Conservation (phyloP, 2,888 invertebrate genomes). For the Myopa testacea region DNA sequence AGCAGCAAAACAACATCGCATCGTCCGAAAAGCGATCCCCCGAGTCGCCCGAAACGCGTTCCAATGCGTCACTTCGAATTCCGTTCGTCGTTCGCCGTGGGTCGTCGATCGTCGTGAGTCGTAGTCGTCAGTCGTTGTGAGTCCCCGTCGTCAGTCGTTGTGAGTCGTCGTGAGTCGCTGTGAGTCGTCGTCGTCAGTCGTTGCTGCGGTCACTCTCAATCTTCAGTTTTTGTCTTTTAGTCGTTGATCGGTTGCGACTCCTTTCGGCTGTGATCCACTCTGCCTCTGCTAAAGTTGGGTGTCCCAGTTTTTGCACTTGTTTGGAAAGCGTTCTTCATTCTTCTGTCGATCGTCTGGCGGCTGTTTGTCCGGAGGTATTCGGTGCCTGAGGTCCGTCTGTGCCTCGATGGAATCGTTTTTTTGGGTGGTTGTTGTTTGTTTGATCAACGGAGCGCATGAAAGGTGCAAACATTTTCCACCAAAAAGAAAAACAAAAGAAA, state of each 20-base stretch:
- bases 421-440: slow-evolving; percentile 9
- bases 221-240: background rate
- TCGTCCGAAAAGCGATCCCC: too few species aligned
- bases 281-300: background rate
- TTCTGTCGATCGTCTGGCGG: background rate
- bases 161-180: background rate
- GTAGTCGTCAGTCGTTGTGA: background rate
- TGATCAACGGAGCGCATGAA: slow-evolving; percentile 31
- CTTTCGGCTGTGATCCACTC: background rate
- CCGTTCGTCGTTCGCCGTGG: background rate
- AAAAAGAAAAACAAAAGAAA: background rate
- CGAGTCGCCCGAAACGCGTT: slow-evolving; percentile 17
- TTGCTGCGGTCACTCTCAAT: background rate
- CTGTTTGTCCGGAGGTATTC: background rate
- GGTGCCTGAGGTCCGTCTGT: background rate
- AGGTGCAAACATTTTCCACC: slow-evolving; percentile 24
- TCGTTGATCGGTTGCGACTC: background rate
- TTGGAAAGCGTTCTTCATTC: slow-evolving; percentile 24
- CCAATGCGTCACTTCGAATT: slow-evolving; percentile 26
- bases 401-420: slow-evolving; percentile 1
- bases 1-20: background rate
- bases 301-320: slow-evolving; percentile 37
- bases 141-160: background rate
- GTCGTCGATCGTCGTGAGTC: too few species aligned
- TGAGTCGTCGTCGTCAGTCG: background rate